Evolutionary conservation across 2,888 invertebrate genomes (phyloP).

Genomic region (Tenodera sinensis): DNA sequence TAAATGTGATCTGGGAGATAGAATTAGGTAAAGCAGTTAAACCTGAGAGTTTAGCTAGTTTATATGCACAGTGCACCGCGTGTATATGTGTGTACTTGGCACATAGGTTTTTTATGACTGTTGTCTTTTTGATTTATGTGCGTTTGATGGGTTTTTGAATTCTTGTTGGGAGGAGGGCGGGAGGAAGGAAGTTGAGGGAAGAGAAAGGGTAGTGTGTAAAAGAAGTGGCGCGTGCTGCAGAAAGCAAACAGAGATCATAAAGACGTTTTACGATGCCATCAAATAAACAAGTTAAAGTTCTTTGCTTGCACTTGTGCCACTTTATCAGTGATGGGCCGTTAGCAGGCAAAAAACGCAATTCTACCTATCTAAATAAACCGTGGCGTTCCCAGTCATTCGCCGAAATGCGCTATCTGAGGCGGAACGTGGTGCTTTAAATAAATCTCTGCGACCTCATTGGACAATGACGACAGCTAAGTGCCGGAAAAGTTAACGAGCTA

Average conservation of each 20-base stretch:
- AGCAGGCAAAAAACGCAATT: not conserved
- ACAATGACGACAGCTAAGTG: too few relatives aligned
- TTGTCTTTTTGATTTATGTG: conserved; percentile 5
- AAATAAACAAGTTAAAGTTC: conserved; percentile 22
- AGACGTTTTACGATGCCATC: conserved; percentile 24
- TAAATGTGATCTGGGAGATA: not conserved
- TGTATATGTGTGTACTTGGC: not conserved
- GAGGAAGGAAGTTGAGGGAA: not conserved
- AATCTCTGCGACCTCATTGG: too few relatives aligned
- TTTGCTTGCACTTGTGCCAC: conserved; percentile 7
- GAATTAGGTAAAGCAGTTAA: not conserved
- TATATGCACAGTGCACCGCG: not conserved
- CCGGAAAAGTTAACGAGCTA: too few relatives aligned
- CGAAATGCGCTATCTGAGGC: not conserved
- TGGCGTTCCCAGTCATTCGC: not conserved
- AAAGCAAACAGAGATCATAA: conserved; percentile 12
- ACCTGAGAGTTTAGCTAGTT: not conserved
- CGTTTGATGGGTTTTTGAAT: conserved; percentile 13
- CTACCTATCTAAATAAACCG: not conserved
- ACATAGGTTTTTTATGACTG: conserved; percentile 2
- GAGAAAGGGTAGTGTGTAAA: not conserved
- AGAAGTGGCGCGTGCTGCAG: conserved; percentile 7
- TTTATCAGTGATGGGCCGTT: not conserved
- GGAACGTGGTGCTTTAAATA: too few relatives aligned
- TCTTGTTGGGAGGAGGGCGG: not conserved